phyloP scores from a whole-genome alignment of 2,113 vertebrate genomes.

The Australoheros scitulus region DNA sequence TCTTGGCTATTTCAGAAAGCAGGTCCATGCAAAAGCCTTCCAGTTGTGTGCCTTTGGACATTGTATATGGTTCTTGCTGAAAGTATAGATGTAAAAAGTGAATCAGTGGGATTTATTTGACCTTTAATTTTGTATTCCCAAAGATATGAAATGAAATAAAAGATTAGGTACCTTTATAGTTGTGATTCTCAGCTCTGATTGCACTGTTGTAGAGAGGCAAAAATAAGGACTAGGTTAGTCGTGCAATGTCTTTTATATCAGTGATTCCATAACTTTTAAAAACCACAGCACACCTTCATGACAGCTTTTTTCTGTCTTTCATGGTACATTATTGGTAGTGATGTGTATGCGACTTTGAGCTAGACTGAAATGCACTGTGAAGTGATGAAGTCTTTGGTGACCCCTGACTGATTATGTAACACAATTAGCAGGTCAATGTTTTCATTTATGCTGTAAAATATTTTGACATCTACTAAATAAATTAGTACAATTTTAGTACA shows the following conservation, averaged over 20 bases:
- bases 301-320: neutral
- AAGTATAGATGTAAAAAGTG: neutral
- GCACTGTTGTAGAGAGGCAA: conserved; percentile 20
- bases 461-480: neutral
- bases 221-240: conserved; percentile 1
- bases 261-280: neutral
- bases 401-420: too few relatives aligned
- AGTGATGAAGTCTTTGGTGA: too few relatives aligned
- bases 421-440: neutral
- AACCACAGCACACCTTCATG: neutral
- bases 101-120: neutral
- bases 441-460: neutral
- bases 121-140: neutral
- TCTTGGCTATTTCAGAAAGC: conserved; percentile 81
- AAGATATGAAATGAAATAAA: neutral
- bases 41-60: conserved; percentile 77
- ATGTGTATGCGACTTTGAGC: neutral
- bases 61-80: conserved; percentile 88
- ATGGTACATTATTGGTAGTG: neutral
- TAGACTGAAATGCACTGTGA: too few relatives aligned
- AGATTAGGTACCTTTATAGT: conserved; percentile 82
- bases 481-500: neutral
- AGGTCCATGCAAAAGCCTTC: conserved; percentile 91
- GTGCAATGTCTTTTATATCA: neutral
- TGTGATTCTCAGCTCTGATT: conserved; percentile 79